Percentiles rank a stretch among this genome's conserved stretches.
Conservation (phyloP, 2,888 invertebrate genomes). For the Corythucha ciliata region DNA sequence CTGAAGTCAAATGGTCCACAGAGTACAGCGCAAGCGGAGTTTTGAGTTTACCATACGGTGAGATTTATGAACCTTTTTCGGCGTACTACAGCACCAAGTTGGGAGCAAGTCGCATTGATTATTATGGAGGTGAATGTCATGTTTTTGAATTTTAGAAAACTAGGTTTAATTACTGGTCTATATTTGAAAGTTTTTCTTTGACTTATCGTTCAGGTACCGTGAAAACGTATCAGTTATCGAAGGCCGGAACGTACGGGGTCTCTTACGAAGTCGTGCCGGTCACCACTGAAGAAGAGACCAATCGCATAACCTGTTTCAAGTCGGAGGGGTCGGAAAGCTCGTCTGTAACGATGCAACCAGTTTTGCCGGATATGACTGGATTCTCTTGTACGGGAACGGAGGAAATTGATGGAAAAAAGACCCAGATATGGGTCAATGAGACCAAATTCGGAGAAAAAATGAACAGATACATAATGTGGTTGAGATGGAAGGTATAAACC, state of each 20-base stretch:
- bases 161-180: too few species aligned
- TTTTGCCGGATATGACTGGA: constrained; percentile 69
- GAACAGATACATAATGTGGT: constrained; percentile 84
- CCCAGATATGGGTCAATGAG: constrained; percentile 69
- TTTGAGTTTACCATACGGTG: constrained; percentile 82
- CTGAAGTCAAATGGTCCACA: too few species aligned
- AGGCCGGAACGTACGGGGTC: constrained; percentile 54
- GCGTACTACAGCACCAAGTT: constrained; percentile 72
- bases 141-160: too few species aligned
- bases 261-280: constrained; percentile 77
- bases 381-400: constrained; percentile 60
- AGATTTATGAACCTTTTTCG: constrained; percentile 81
- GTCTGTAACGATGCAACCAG: constrained; percentile 58
- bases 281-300: constrained; percentile 61
- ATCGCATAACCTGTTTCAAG: constrained; percentile 69
- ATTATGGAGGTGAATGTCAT: constrained; percentile 85
- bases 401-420: constrained; percentile 57
- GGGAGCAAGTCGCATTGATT: constrained; percentile 79
- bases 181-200: too few species aligned
- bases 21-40: constrained; percentile 67
- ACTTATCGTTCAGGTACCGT: too few species aligned
- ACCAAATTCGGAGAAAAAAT: constrained; percentile 64
- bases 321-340: constrained; percentile 62
- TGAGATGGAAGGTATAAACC: constrained; percentile 64
- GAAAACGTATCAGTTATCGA: constrained; percentile 74